These are phyloP conservation scores for Mus pahari DNA, from an alignment of 2,113 vertebrate species.

Conservation along the genomic window DNA sequence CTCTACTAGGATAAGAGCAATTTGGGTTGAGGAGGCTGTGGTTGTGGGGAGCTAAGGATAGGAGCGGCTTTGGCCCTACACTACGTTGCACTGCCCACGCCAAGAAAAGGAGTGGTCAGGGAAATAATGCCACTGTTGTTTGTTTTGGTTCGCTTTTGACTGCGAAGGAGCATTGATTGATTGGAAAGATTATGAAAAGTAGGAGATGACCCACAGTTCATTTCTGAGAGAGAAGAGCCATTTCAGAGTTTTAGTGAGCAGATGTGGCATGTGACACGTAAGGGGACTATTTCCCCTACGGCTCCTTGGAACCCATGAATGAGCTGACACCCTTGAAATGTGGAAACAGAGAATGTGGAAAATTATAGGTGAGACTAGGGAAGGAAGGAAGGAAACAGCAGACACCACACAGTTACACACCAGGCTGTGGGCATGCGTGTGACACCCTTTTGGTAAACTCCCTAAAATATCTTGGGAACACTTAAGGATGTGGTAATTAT, in stretches of 20 bases:
- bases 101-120: constrained; percentile 29
- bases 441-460: constrained; percentile 59
- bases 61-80: neutral
- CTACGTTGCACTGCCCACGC: neutral
- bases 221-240: constrained; percentile 41
- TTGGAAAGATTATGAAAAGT: neutral
- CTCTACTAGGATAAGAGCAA: neutral
- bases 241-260: constrained; percentile 16
- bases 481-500: constrained; percentile 62
- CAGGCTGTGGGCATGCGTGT: constrained; percentile 64
- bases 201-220: neutral
- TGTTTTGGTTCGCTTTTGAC: neutral
- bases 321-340: constrained; percentile 58
- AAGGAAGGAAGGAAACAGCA: constrained; percentile 50
- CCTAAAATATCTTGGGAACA: constrained; percentile 61
- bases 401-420: constrained; percentile 43
- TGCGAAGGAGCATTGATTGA: neutral
- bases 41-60: constrained; percentile 31
- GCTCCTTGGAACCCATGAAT: constrained; percentile 1
- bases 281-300: neutral
- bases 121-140: constrained; percentile 39
- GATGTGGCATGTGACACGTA: neutral
- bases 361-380: constrained; percentile 74
- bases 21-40: neutral
- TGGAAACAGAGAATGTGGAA: constrained; percentile 58